Base-by-base conservation (phyloP, 2,113 vertebrate species). In the Trogon melanurus region DNA sequence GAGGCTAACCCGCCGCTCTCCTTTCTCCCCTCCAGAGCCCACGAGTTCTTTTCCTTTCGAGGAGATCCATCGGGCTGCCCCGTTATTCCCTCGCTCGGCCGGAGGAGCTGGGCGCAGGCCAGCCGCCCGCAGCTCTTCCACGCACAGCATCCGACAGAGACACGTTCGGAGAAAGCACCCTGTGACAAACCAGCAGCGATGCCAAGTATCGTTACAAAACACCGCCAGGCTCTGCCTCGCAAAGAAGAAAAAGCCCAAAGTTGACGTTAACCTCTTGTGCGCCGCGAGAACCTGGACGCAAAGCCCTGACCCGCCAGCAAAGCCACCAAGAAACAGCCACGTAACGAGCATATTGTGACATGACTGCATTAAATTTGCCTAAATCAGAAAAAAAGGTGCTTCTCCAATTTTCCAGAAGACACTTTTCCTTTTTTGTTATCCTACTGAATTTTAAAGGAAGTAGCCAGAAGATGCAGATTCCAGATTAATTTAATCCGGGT, bases 281-380 rank as follows among this genome's bases (percentile, higher is more conserved):
- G 5, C 30, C 3, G 0, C 0, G 4, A 91, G 45, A 58, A 38
- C 45, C 72, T n/a, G n/a, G 0, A 2, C 1, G 27, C 30, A 18
- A 23, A 70, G n/a, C 53, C 44, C 38, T 22, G 2, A 14, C 13
- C 21, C 60, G 5, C 56, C 9, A 44, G 36, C 13, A 69, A 44
- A 66, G 4, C 22, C 16, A 16, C 6, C 38, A 30, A 30, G 53
- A 25, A 53, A 32, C 41, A 53, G 10, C 19, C 0, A 1, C 5
- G 0, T 17, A 56, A 30, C 17, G 38, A 26, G 6, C 22, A 9
- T 4, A 13, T 62, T 15, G 15, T 41, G 17, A 25, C 10, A 15
- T 1, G 14, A 26, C 66, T 3, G 9, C 25, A 36, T 11, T 38
- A 8, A 2, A n/a, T 21, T 6, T 12, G 19, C 45, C 62, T 25